Conservation (phyloP, 2,113 vertebrate genomes). For the Pedetes capensis region DNA sequence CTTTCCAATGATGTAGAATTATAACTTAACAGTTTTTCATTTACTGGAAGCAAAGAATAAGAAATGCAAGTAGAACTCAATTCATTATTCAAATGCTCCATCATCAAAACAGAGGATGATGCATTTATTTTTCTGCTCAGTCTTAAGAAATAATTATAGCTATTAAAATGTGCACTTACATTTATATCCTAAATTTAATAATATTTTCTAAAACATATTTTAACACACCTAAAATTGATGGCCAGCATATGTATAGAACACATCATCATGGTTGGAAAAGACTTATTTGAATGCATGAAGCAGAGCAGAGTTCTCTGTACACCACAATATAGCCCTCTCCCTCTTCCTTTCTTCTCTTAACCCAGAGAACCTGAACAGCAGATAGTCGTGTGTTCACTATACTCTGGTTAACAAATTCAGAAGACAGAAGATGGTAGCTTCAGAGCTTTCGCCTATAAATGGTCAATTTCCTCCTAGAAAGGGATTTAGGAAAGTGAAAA, state of each 20-base stretch:
- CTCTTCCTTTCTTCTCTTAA: not conserved
- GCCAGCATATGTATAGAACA: not conserved
- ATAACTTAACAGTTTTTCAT: not conserved
- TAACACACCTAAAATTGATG: not conserved
- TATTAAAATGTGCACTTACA: not conserved
- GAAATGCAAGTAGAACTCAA: not conserved
- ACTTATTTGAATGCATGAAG: not conserved
- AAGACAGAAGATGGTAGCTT: not conserved
- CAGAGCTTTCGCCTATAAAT: not conserved
- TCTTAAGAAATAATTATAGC: not conserved
- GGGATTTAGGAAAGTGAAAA: not conserved
- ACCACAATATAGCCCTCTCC: fast-evolving
- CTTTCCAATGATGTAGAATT: not conserved
- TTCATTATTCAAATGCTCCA: not conserved
- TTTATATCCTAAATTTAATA: not conserved
- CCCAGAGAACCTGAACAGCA: too few relatives aligned
- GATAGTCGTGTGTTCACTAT: not conserved
- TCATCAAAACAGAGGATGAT: not conserved
- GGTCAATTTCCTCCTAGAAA: not conserved
- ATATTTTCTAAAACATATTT: not conserved
- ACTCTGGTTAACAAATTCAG: not conserved
- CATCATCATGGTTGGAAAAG: not conserved
- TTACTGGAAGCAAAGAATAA: not conserved
- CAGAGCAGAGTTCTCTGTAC: not conserved
- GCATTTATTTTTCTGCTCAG: not conserved